These are phyloP conservation scores for Chiloscyllium plagiosum DNA, from an alignment of 2,113 vertebrate genomes.

Conservation along the genomic window DNA sequence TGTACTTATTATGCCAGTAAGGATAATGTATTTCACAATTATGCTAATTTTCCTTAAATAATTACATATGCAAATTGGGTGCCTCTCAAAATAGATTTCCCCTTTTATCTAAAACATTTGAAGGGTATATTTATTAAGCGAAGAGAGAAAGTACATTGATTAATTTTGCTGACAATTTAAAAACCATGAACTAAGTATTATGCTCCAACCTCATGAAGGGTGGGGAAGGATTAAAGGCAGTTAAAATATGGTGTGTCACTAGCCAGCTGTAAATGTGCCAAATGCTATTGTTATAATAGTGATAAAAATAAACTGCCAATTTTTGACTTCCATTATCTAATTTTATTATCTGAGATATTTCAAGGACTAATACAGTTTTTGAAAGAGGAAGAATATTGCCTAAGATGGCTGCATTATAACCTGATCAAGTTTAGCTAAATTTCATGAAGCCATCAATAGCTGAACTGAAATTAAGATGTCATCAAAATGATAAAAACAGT, in stretches of 20 bases:
- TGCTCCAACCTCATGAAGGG: neutral
- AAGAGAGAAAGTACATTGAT: neutral
- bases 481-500: no score
- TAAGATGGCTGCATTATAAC: no score
- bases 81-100: conserved; percentile 10
- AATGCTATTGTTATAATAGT: neutral
- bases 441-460: no score
- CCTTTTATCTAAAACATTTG: conserved; percentile 8
- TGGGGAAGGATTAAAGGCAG: neutral
- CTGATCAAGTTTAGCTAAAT: no score
- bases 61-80: neutral
- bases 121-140: neutral
- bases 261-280: neutral
- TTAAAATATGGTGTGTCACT: neutral
- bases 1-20: neutral
- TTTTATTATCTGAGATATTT: no score
- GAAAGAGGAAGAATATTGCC: no score
- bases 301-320: no score
- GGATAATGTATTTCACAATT: conserved; percentile 13
- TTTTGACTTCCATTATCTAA: no score
- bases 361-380: no score
- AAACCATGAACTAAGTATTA: neutral
- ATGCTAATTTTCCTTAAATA: neutral
- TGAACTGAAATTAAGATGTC: no score
- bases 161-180: neutral